Evolutionary conservation across 2,113 vertebrate genomes (phyloP), one percentile per base, ranked within the genome.

Genomic region (Ailuropoda melanoleuca): DNA sequence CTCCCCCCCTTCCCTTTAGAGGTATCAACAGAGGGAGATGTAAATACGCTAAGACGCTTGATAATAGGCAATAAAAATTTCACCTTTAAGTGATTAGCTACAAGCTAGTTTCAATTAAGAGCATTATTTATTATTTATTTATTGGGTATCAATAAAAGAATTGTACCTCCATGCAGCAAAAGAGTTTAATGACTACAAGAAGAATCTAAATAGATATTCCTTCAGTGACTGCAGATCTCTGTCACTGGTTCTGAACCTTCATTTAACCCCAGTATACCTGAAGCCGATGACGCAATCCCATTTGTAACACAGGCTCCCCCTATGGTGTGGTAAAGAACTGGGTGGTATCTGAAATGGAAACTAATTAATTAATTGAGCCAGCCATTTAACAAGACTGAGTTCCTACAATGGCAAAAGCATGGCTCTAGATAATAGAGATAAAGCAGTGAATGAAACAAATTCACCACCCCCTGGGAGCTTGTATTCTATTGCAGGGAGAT

Each of bases 11-110:
- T 66, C 92, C 43, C 43, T 78, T 96, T 97, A 88, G 55, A 87
- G 50, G 4, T 78, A 43, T 90, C 92, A 92, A 93, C 34, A 68
- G 23, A 68, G 37, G 88, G 58, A 62, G 12, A 60, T 60, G 31
- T 46, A 94, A 94, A 92, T 91, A 81, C 75, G 34, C 70, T 75
- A 87, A 86, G 29, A 6, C n/a, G 48, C 17, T 97, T 64, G 77
- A 82, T 95, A 95, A 88, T 70, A 95, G 29, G 11, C 37, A 88
- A 24, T 23, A 68, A 70, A 74, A 60, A 11, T 68, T 91, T 93
- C 10, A 86, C 15, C 60, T 91, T 94, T 72, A 90, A 94, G 60
- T 55, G 48, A 90, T 75, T 96, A 95, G 78, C 62, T 82, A 93
- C 2, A 56, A 93, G 14, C 29, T 80, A 88, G 29, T 21, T 34